Percentiles rank a stretch among this genome's conserved stretches.
Evolutionary conservation across 2,888 invertebrate genomes (phyloP).

Genomic region (Pachydiplax longipennis): DNA sequence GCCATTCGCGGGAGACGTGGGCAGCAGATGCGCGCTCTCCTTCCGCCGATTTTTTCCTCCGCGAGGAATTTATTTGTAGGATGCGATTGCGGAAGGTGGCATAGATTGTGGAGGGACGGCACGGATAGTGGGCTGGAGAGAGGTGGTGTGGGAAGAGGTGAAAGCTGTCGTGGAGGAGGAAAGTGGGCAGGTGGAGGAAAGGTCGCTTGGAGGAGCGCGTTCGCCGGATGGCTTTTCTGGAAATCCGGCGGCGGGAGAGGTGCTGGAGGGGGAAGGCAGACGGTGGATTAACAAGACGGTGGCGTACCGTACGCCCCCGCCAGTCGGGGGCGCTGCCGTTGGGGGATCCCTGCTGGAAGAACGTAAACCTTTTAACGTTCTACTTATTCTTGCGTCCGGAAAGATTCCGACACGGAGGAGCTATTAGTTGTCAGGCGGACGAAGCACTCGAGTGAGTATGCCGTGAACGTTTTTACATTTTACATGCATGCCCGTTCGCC

Average conservation of each 20-base stretch:
- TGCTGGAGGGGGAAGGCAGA: neutral
- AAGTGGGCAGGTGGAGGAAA: neutral
- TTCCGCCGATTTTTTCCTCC: neutral
- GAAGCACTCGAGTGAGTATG: too few species aligned
- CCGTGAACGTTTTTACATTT: too few species aligned
- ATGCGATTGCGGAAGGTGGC: neutral
- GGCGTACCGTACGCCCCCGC: too few species aligned
- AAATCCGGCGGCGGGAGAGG: neutral
- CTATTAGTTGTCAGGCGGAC: too few species aligned
- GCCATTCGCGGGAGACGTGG: neutral
- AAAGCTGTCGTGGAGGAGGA: neutral
- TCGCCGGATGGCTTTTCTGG: neutral
- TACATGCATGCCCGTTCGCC: too few species aligned
- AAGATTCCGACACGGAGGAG: too few species aligned
- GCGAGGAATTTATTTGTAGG: neutral
- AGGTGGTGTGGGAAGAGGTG: neutral
- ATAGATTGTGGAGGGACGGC: neutral
- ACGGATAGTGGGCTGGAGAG: neutral
- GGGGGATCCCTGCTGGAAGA: too few species aligned
- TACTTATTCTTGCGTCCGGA: too few species aligned
- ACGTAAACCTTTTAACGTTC: too few species aligned
- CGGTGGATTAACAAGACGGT: neutral
- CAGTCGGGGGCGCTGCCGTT: too few species aligned
- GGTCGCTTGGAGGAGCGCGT: neutral
- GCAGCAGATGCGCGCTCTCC: neutral